Base-by-base conservation (phyloP, 2,797 vertebrate species). In the Cyprinella venusta region DNA sequence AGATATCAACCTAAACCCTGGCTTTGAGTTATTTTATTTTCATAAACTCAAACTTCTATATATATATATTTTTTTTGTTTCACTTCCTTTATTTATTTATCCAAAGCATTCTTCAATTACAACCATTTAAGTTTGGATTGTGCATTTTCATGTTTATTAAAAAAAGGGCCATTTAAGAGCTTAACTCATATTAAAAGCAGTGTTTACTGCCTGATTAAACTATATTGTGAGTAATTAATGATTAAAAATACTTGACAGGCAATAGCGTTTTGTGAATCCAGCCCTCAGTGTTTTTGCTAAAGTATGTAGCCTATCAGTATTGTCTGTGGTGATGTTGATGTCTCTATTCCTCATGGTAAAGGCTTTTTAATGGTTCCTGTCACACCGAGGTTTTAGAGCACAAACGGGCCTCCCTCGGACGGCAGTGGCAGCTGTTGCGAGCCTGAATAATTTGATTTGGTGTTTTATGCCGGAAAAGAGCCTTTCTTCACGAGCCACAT, bases 391-490 rank as follows among this genome's bases (percentile, higher is more conserved):
- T 91, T 92, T 94, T 92, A 93, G 88, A 80, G 89, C 91, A 89
- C 89, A 90, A 92, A 86, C 90, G 88, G 89, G 87, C 87, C 68
- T 87, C 86, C 87, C 85, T 85, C 88, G 69, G 89, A 91, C 87
- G 89, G 90, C 91, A 87, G 88, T 91, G 91, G 92, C 94, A 95
- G 94, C 93, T 95, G 94, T 92, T 91, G 88, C 90, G 79, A 83
- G 90, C 89, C 90, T 56, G 89, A 91, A 93, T 95, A 95, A 95
- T 95, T 94, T 87, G 93, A 95, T 95, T 95, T 93, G 91, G 91
- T 92, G 30, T 94, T 90, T 94, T 94, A 94, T 91, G 90, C 93
- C 88, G 93, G 93, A 93, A 95, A 93, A 94, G 90, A 93, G 91
- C 90, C 92, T 93, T 93, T 93, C 92, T 93, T 92, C 91, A 85